Evolutionary conservation across 2,797 vertebrate genomes (phyloP).

Genomic region (Intellagama lesueurii): DNA sequence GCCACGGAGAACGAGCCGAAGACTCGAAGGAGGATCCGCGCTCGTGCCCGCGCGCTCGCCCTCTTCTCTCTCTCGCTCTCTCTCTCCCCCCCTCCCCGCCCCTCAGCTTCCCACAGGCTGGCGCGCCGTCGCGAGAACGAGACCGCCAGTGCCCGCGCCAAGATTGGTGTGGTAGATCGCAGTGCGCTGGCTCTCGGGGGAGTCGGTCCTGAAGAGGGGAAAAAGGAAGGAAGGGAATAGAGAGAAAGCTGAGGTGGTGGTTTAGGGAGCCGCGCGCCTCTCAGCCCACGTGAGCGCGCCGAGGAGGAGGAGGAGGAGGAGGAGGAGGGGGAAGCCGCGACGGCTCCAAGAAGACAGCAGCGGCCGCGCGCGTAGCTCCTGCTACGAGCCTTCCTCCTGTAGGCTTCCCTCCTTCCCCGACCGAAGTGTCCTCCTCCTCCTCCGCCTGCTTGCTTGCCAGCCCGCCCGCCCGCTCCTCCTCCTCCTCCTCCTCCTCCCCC

Average conservation of each 20-base stretch:
- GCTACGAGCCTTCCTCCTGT: conserved; percentile 43
- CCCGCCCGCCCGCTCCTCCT: background rate
- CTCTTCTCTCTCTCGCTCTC: background rate
- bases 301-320: background rate
- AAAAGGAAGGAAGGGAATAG: background rate
- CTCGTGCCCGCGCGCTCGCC: background rate
- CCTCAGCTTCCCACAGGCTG: background rate
- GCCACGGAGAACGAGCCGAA: too few relatives aligned
- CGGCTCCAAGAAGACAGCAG: conserved; percentile 38
- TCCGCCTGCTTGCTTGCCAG: too few relatives aligned
- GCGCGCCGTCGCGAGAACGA: conserved; percentile 53
- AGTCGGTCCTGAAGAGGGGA: background rate
- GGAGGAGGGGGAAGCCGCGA: too few relatives aligned
- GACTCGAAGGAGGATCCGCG: too few relatives aligned
- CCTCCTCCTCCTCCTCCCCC: conserved; percentile 4
- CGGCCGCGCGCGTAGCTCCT: conserved; percentile 53
- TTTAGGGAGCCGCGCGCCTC: conserved; percentile 2
- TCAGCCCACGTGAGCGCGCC: conserved; percentile 12
- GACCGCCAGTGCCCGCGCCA: background rate
- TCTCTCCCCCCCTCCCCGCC: background rate
- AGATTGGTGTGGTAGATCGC: background rate
- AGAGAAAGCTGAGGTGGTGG: background rate
- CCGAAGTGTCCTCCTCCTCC: background rate
- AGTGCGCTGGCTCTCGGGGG: conserved; percentile 11
- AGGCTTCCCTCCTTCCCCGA: conserved; percentile 17